These are phyloP conservation scores for Rhopilema esculentum DNA, from an alignment of 30 jellyfish, hydroid and myxozoan genomes.

Conservation along the genomic window DNA sequence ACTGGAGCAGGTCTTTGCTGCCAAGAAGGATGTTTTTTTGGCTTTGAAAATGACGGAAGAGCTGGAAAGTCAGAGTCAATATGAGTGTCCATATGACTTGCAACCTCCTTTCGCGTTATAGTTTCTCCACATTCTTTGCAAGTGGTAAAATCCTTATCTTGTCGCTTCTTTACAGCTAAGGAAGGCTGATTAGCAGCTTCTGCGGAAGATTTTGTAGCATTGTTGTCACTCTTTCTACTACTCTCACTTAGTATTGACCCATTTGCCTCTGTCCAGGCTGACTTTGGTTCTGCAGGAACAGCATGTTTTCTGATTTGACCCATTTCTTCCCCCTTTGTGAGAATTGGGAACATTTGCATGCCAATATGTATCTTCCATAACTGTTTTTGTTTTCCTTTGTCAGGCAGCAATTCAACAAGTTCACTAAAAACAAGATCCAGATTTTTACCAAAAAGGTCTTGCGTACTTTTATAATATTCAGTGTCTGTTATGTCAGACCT, in stretches of 20 bases:
- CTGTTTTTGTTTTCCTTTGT: conserved; percentile 74
- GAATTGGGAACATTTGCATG: conserved; percentile 10
- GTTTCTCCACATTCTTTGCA: conserved; percentile 63
- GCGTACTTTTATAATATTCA: conserved; percentile 64
- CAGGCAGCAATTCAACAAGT: conserved; percentile 92
- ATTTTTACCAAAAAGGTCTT: conserved; percentile 64
- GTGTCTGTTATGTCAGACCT: conserved; percentile 66
- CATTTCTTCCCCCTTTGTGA: background rate
- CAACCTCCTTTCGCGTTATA: conserved; percentile 61
- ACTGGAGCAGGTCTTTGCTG: conserved; percentile 25
- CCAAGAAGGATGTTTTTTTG: conserved; percentile 43
- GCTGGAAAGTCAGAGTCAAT: conserved; percentile 86
- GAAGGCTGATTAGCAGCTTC: background rate
- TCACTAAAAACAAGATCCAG: conserved; percentile 81
- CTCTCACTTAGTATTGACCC: background rate
- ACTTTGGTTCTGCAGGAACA: conserved; percentile 1
- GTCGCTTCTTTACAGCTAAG: conserved; percentile 9
- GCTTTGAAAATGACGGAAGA: conserved; percentile 66
- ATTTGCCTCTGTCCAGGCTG: conserved; percentile 19
- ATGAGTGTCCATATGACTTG: conserved; percentile 76
- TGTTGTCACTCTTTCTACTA: background rate
- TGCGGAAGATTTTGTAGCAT: background rate
- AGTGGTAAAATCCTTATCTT: conserved; percentile 14
- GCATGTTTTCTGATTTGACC: background rate
- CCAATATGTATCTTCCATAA: conserved; percentile 50